Base-by-base conservation (phyloP, 1,140 invertebrate genomes). In the Solenopsis fugax region DNA sequence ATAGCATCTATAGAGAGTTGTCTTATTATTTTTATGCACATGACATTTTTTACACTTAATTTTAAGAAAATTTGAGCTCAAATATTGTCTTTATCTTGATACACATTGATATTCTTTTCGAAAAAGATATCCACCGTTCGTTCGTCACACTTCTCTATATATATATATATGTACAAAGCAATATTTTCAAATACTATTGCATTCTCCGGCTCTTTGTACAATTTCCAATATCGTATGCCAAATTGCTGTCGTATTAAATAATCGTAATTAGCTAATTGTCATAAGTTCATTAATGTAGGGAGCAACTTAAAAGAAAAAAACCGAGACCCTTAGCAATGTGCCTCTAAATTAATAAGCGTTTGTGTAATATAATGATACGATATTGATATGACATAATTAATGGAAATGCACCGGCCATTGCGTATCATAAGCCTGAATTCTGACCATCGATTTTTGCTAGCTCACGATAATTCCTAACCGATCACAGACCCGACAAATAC, bases 321-420 rank as follows among this genome's bases (percentile, higher is more conserved):
- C 92, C 92, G 92, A 94, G 91, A 95, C 94, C 94, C 93, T 94
- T 95, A 94, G 94, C 93, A 94, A 95, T 94, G 94, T 95, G 94
- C 94, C 94, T 95, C 94, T 95, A 94, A 95, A 95, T 94, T 94
- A 91, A 93, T 94, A 95, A 95, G 94, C 92, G 92, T 94, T 94
- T 92, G 80, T 94, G 93, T 94, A 94, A 93, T 94, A 93, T 94
- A 94, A 91, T 89, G 87, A 92, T 93, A 92, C 82, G 78, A 89
- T 88, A 92, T 93, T 85, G 78, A 90, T 91, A 93, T 54, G 48
- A 81, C 75, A 91, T 92, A 88, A 92, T 88, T 87, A 90, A 92
- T 62, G 89, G 72, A 92, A 67, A 85, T 84, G 86, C 87, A 92
- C 86, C 69, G 86, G 89, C 78, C 88, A 87, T 89, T 92, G 91